Evolutionary conservation across 1,140 invertebrate species (phyloP).

Genomic region (Achroia grisella): DNA sequence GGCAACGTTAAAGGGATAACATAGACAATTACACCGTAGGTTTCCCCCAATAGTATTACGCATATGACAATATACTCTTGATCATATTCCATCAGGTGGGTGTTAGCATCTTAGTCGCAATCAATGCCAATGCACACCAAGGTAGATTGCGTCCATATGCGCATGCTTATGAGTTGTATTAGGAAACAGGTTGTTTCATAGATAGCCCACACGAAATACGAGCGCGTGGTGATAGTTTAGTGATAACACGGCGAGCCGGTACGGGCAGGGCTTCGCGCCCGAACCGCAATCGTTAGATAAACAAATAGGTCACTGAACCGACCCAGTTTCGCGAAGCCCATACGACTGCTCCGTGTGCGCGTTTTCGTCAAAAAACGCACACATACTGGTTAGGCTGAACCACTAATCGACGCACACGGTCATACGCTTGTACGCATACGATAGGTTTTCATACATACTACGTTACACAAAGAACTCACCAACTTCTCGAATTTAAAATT

Average conservation of each 20-base stretch:
- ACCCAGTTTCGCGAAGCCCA: conserved; percentile 52
- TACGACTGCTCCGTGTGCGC: conserved; percentile 32
- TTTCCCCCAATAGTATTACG: no score
- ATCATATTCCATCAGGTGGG: no score
- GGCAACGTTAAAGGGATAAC: no score
- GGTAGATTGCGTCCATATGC: no score
- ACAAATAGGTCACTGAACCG: conserved; percentile 72
- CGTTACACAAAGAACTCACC: neutral
- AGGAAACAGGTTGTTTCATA: conserved; percentile 60
- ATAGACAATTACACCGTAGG: no score
- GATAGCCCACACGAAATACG: conserved; percentile 65
- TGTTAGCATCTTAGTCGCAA: no score
- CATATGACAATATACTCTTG: no score
- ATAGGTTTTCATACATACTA: neutral
- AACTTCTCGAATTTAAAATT: neutral
- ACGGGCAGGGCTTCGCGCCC: conserved; percentile 11
- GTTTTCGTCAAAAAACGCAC: conserved; percentile 55
- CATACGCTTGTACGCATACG: conserved; percentile 1
- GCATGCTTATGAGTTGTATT: no score
- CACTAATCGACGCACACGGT: conserved; percentile 15
- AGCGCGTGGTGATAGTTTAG: conserved; percentile 35
- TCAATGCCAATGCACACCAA: no score
- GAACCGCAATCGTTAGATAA: conserved; percentile 68
- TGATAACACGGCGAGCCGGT: conserved; percentile 29
- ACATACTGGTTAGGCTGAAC: conserved; percentile 20